A percentile compares a stretch with the other conserved stretches of the same genome.
Evolutionary conservation across 2,888 invertebrate species (phyloP).

Genomic region (Ectropis crepuscularia): DNA sequence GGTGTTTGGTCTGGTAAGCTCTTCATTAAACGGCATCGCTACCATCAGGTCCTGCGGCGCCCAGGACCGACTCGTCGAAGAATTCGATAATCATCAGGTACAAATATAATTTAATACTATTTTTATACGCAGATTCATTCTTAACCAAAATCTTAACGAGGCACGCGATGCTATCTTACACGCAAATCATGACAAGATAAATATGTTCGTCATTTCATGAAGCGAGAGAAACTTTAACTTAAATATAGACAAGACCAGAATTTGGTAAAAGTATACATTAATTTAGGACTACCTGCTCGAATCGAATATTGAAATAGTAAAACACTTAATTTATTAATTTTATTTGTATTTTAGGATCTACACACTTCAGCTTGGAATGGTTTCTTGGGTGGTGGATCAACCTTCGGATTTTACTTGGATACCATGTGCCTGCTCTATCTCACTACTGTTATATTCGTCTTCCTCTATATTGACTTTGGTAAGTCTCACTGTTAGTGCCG

Average conservation of each 20-base stretch:
- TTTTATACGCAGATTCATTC: too few relatives aligned
- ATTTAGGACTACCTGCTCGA: too few relatives aligned
- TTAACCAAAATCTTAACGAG: too few relatives aligned
- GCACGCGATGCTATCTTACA: too few relatives aligned
- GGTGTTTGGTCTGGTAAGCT: slow-evolving; percentile 91
- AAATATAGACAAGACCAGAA: too few relatives aligned
- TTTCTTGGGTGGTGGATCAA: slow-evolving; percentile 85
- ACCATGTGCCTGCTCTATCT: slow-evolving; percentile 87
- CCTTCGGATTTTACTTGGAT: slow-evolving; percentile 88
- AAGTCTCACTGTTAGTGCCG: slow-evolving; percentile 38
- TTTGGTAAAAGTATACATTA: too few relatives aligned
- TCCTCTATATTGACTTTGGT: slow-evolving; percentile 82
- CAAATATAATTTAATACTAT: too few relatives aligned
- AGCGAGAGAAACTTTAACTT: too few relatives aligned
- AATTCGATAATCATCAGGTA: slow-evolving; percentile 86
- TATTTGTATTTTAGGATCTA: slow-evolving; percentile 72
- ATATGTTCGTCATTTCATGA: too few relatives aligned
- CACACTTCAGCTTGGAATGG: slow-evolving; percentile 88
- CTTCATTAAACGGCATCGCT: slow-evolving; percentile 89
- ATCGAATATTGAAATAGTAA: not conserved
- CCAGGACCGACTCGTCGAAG: slow-evolving; percentile 85
- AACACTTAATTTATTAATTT: not conserved
- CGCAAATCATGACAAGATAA: too few relatives aligned
- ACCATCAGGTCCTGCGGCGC: slow-evolving; percentile 90
- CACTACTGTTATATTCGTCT: slow-evolving; percentile 87